Base-by-base conservation (phyloP, 2,888 invertebrate genomes). In the Drosophila melanosoma region DNA sequence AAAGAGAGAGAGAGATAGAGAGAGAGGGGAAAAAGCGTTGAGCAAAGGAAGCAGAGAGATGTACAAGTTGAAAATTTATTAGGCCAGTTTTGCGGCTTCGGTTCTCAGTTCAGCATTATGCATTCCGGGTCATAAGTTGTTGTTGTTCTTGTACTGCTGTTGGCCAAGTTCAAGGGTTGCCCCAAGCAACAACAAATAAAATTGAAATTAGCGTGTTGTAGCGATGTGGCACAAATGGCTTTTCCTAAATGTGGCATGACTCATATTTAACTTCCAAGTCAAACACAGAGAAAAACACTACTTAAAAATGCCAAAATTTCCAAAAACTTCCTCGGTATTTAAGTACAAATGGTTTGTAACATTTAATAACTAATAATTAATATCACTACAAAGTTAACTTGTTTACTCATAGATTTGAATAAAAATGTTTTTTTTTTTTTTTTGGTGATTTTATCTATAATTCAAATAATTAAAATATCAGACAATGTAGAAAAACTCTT, bases 51-150 rank as follows among this genome's bases (percentile, higher is more conserved):
- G 36, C 26, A 59, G 36, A 15, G 23, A 45, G 40, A 57, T 40
- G 51, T 56, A 45, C 62, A 69, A n/a, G 42, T 53, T 53, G 53
- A 65, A 76, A 79, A 69, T 79, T 54, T 58, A 58, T 60, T 26
- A 53, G 79, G 60, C 75, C 76, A 79, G 63, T 76, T 79, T 75
- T 74, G 62, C 38, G 64, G 69, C 32, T 35, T 48, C 29, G 56
- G 32, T 12, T 26, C 59, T 57, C 23, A 48, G 78, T 59, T 66
- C 59, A 79, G 62, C 56, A 62, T 70, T 79, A 74, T 69, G 60
- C 58, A 49, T 17, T 54, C 57, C 59, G 45, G 54, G 48, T 58
- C 63, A 52, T 20, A 52, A n/a, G 15, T 40, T 40, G 56, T 8
- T 12, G n/a, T 38, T 33, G 10, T 29, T 49, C 40, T 49, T 49